Evolutionary conservation across 2,888 invertebrate genomes (phyloP).

Genomic region (Pardosa pseudoannulata): DNA sequence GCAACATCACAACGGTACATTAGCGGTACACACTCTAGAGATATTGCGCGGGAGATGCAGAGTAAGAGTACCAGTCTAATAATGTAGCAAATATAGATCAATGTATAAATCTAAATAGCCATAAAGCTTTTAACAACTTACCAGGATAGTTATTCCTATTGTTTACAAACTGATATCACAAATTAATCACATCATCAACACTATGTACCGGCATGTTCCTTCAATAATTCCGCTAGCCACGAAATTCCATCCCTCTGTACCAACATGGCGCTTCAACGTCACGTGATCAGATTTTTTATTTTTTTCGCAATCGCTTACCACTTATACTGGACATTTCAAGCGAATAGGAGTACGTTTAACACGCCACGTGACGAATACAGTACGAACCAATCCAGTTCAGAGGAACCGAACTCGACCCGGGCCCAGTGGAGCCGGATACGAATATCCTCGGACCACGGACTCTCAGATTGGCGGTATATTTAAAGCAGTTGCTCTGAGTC

Average conservation of each 20-base stretch:
- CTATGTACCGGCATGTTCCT: slow-evolving; percentile 55
- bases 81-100: too few species aligned
- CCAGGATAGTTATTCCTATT: not conserved
- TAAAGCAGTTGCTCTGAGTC: not conserved
- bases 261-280: slow-evolving; percentile 68
- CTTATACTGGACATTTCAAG: slow-evolving; percentile 51
- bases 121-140: too few species aligned
- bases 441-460: slow-evolving; percentile 4
- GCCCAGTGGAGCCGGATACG: not conserved
- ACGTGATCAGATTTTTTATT: slow-evolving; percentile 66
- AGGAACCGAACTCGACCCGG: slow-evolving; percentile 52
- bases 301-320: slow-evolving; percentile 43
- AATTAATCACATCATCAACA: not conserved
- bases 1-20: slow-evolving; percentile 37
- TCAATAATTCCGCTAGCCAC: slow-evolving; percentile 43
- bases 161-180: not conserved
- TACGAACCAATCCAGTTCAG: slow-evolving; percentile 43
- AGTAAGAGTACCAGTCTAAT: not conserved
- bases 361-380: slow-evolving; percentile 51
- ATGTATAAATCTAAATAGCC: too few species aligned
- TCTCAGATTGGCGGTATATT: slow-evolving; percentile 30
- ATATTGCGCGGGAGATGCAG: slow-evolving; percentile 58
- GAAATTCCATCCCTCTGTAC: slow-evolving; percentile 32
- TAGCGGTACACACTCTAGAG: slow-evolving; percentile 36
- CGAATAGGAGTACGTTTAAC: slow-evolving; percentile 59